These are phyloP conservation scores for Tetanocera ferruginea DNA, from an alignment of 2,888 invertebrate genomes.

Conservation along the genomic window DNA sequence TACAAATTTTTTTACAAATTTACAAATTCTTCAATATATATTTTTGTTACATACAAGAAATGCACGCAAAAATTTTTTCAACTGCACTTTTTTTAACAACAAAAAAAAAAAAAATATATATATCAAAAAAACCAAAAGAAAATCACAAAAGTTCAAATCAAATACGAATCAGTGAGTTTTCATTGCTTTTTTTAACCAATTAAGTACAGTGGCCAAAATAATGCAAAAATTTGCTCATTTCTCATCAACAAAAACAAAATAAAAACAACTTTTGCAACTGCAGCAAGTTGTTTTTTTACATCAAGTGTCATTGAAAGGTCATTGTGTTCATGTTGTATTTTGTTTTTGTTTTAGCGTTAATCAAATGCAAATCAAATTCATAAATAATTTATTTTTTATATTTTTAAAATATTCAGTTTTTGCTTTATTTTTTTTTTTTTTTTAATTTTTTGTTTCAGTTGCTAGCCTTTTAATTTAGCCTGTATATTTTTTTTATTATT, in stretches of 20 bases:
- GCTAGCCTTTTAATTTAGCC: background rate
- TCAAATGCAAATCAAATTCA: constrained; percentile 25
- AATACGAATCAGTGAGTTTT: background rate
- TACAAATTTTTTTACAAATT: constrained; percentile 23
- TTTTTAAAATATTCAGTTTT: background rate
- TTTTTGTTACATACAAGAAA: constrained; percentile 15
- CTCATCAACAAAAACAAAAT: background rate
- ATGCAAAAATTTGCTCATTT: constrained; percentile 7
- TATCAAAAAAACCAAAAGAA: background rate
- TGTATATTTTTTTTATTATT: background rate
- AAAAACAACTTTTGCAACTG: constrained; percentile 7
- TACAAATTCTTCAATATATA: constrained; percentile 11
- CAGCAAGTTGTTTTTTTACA: constrained; percentile 11
- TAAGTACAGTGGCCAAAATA: background rate
- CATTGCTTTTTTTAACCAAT: constrained; percentile 16
- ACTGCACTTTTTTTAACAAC: constrained; percentile 28
- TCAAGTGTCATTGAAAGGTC: constrained; percentile 29
- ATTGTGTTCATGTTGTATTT: constrained; percentile 9
- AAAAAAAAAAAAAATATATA: background rate
- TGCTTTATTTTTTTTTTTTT: background rate
- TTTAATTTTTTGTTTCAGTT: background rate
- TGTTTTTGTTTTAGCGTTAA: constrained; percentile 2
- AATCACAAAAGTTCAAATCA: background rate
- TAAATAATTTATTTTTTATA: background rate
- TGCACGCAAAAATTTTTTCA: constrained; percentile 30